These are phyloP conservation scores for Adineta ricciae DNA, from an alignment of 2,888 invertebrate genomes.

Conservation along the genomic window DNA sequence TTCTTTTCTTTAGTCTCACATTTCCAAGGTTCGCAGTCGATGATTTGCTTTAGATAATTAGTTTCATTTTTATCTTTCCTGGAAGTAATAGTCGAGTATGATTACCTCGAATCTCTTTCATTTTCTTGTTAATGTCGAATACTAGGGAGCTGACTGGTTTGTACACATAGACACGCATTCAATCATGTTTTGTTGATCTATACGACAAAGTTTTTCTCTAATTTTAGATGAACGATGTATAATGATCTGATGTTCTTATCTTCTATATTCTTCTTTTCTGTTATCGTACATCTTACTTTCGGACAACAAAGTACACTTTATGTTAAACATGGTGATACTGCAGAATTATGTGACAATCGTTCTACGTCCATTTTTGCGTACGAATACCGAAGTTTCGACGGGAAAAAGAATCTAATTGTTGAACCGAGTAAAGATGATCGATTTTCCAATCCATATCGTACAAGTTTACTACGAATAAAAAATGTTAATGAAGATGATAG, in stretches of 20 bases:
- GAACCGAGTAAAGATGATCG: background rate
- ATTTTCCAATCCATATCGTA: background rate
- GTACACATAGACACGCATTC: background rate
- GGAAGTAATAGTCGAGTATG: background rate
- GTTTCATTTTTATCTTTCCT: background rate
- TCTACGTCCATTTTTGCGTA: background rate
- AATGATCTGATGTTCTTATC: conserved; percentile 4
- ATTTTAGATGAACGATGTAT: background rate
- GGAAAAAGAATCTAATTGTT: background rate
- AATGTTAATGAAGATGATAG: conserved; percentile 10
- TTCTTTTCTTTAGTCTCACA: background rate
- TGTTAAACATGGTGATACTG: background rate
- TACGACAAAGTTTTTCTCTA: too few relatives aligned
- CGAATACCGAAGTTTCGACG: conserved; percentile 1
- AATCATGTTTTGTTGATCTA: too few relatives aligned
- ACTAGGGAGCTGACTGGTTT: background rate
- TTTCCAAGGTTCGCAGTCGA: background rate
- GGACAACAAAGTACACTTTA: background rate
- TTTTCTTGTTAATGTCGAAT: background rate
- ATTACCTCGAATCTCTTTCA: background rate
- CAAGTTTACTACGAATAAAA: background rate
- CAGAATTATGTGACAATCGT: conserved; percentile 22
- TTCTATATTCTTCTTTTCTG: background rate
- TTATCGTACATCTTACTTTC: background rate
- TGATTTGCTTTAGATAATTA: background rate